Base-by-base conservation (phyloP, 2,888 invertebrate genomes). In the Zygothrica quintamaculata region DNA sequence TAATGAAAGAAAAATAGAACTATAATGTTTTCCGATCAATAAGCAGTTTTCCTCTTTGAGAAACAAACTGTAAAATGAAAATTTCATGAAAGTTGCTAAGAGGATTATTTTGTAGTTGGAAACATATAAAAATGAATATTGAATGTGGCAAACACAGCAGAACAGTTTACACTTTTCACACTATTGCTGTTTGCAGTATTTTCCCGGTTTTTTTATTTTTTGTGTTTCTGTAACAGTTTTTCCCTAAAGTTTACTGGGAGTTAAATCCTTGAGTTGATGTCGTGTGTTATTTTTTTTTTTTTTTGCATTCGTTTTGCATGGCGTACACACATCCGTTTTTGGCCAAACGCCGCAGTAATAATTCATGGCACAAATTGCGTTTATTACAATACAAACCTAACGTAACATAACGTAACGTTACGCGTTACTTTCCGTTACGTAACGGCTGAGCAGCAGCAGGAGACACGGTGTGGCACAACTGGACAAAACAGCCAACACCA, bases 311-410 rank as follows among this genome's bases (percentile, higher is more conserved):
- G 57, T 73, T 61, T 53, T 61, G 57, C 50, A n/a, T 22, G 42
- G 66, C 67, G 64, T 37, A 69, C 57, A 70, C 78, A 75, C 84
- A 73, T 85, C 86, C 79, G 79, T 58, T 65, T 64, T 58, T 22
- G 18, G 64, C 60, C 65, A 33, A 72, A 56, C 67, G 81, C 78
- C 77, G 88, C 88, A 84, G 84, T 88, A 88, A 85, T 85, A 88
- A 88, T 80, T 85, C 85, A 85, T 87, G 78, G 65, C 78, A 66
- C 77, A 87, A 88, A 88, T 87, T 84, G 88, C 88, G 86, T 84
- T 87, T 84, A 87, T 85, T 87, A 86, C 87, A 87, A 84, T 77
- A 70, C 60, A 22, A 82, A 56, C 71, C 58, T 44, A 29, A 56
- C 71, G 53, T 58, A 59, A 47, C 62, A 5, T 22, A 22, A 22